phyloP scores from a whole-genome alignment of 2,797 vertebrate species.

The Myotis daubentonii region DNA sequence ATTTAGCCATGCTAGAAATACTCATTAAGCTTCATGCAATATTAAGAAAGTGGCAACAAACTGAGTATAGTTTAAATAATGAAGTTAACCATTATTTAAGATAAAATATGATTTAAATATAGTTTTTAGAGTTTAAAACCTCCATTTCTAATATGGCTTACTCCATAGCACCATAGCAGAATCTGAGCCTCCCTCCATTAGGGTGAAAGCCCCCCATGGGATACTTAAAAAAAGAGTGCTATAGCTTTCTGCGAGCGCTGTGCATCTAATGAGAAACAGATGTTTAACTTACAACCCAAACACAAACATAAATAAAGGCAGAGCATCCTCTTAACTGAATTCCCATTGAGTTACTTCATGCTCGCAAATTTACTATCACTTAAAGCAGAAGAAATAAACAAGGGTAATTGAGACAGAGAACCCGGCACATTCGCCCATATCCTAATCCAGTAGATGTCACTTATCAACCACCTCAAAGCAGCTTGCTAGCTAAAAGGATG shows the following conservation, averaged over 20 bases:
- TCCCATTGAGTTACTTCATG: neutral
- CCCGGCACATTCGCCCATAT: neutral
- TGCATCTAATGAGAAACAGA: slow-evolving; percentile 46
- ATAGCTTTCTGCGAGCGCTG: neutral
- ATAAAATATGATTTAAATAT: neutral
- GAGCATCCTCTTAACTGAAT: slow-evolving; percentile 14
- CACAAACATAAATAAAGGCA: neutral
- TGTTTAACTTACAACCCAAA: slow-evolving; percentile 44
- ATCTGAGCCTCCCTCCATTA: neutral
- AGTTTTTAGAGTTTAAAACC: neutral
- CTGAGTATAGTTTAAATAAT: neutral
- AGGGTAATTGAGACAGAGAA: neutral
- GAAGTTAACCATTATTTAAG: neutral
- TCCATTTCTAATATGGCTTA: neutral
- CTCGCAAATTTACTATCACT: neutral
- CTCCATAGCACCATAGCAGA: neutral
- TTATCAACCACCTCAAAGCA: neutral
- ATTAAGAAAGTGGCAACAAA: slow-evolving; percentile 6
- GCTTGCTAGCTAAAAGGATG: neutral
- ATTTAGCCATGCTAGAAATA: neutral
- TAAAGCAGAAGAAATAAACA: neutral
- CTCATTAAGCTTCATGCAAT: neutral
- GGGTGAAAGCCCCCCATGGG: neutral
- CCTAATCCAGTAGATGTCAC: neutral
- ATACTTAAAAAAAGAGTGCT: neutral